A percentile compares a stretch with the other conserved stretches of the same genome.
Evolutionary conservation across 2,888 invertebrate genomes (phyloP).

Genomic region (Stomorhina lunata): DNA sequence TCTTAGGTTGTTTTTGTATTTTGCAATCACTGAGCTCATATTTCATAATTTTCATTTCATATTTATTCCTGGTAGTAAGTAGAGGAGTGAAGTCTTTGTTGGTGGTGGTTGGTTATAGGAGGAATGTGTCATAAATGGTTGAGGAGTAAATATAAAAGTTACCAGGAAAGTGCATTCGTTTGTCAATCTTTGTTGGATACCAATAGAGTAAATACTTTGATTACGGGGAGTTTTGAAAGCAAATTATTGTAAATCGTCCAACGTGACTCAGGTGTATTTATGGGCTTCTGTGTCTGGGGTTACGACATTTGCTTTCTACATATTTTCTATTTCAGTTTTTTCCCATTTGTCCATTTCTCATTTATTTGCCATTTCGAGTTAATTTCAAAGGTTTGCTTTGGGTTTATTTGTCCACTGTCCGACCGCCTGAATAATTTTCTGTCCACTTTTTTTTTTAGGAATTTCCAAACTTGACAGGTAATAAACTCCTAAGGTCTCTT

Average conservation of each 20-base stretch:
- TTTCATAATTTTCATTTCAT: constrained; percentile 67
- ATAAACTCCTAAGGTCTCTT: constrained; percentile 63
- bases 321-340: neutral
- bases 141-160: constrained; percentile 11
- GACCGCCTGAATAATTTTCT: constrained; percentile 56
- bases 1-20: constrained; percentile 46
- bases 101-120: too few relatives aligned
- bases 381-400: constrained; percentile 38
- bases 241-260: neutral
- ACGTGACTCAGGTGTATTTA: constrained; percentile 29
- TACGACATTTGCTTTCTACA: neutral
- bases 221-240: neutral
- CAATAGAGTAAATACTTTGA: neutral
- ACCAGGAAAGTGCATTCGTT: neutral
- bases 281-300: constrained; percentile 16
- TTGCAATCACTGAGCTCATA: constrained; percentile 68
- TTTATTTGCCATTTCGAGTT: constrained; percentile 43
- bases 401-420: constrained; percentile 27
- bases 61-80: constrained; percentile 38
- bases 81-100: too few relatives aligned
- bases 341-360: neutral
- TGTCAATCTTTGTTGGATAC: neutral
- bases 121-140: constrained; percentile 52
- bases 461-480: constrained; percentile 62
- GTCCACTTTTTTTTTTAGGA: constrained; percentile 12